Evolutionary conservation across 2,797 vertebrate genomes (phyloP).

Genomic region (Etheostoma nigrum): DNA sequence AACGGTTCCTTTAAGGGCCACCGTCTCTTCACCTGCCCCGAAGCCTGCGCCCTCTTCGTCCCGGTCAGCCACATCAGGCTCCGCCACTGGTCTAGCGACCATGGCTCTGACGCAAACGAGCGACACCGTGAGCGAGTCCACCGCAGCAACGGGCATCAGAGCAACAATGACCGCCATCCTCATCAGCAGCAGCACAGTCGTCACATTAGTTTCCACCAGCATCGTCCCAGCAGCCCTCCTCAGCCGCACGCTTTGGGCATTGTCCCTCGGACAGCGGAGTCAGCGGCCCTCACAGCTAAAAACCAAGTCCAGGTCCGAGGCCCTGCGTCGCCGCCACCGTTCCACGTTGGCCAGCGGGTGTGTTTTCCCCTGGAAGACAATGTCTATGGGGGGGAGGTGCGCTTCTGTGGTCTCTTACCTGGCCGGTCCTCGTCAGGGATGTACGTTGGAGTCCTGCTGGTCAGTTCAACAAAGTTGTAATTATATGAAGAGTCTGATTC

Average conservation of each 20-base stretch:
- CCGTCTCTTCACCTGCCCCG: slow-evolving; percentile 84
- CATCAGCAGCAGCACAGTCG: slow-evolving; percentile 32
- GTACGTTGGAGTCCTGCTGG: slow-evolving; percentile 82
- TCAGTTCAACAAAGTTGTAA: slow-evolving; percentile 49
- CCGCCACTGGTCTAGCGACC: slow-evolving; percentile 55
- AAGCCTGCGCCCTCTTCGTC: slow-evolving; percentile 85
- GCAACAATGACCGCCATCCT: slow-evolving; percentile 24
- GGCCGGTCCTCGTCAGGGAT: slow-evolving; percentile 45
- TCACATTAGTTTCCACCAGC: slow-evolving; percentile 47
- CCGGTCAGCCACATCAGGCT: slow-evolving; percentile 68
- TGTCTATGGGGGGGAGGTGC: slow-evolving; percentile 71
- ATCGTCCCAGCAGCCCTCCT: slow-evolving; percentile 27
- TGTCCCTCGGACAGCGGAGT: slow-evolving; percentile 71
- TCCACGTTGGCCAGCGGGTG: slow-evolving; percentile 78
- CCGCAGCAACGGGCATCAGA: slow-evolving; percentile 34
- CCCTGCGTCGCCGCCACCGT: slow-evolving; percentile 17
- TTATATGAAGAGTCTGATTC: too few species aligned
- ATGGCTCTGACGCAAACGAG: slow-evolving; percentile 18
- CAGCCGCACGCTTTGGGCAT: slow-evolving; percentile 23
- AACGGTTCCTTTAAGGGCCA: slow-evolving; percentile 85
- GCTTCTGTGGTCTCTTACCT: slow-evolving; percentile 78
- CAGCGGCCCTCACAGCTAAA: not conserved
- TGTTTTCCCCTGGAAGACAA: slow-evolving; percentile 64
- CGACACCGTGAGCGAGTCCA: slow-evolving; percentile 26
- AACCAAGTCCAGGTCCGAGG: slow-evolving; percentile 30